Percentiles rank a stretch among this genome's conserved stretches.
phyloP scores from a whole-genome alignment of 2,797 vertebrate genomes.

The Crenichthys baileyi region DNA sequence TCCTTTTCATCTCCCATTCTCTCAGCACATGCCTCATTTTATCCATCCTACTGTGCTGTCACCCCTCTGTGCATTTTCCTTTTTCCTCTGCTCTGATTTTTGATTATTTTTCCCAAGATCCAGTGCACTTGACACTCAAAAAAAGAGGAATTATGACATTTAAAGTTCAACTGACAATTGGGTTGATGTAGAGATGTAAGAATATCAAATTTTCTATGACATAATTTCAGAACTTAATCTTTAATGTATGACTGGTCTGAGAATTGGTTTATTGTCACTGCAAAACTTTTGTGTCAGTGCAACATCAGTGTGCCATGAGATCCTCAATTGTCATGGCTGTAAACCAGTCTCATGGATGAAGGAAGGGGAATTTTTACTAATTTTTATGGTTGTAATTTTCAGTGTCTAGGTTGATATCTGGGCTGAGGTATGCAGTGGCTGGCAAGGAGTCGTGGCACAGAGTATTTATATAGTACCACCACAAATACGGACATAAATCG shows the following conservation, averaged over 20 bases:
- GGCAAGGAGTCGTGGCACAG: not conserved
- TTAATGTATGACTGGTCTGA: slow-evolving; percentile 6
- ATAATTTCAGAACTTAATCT: slow-evolving; percentile 15
- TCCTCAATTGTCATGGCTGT: slow-evolving; percentile 41
- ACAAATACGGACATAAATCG: not conserved
- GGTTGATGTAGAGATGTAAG: slow-evolving; percentile 19
- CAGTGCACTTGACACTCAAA: not conserved
- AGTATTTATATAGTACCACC: not conserved
- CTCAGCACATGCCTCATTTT: slow-evolving; percentile 48
- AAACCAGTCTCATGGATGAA: not conserved
- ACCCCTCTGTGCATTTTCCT: slow-evolving; percentile 4
- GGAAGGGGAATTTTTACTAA: no score
- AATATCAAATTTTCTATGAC: slow-evolving; percentile 8
- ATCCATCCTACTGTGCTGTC: slow-evolving; percentile 31
- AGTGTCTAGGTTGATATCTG: no score
- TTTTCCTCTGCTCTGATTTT: not conserved
- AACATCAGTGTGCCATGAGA: slow-evolving; percentile 28
- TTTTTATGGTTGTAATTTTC: not conserved
- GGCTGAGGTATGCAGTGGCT: no score
- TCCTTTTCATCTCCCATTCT: slow-evolving; percentile 36
- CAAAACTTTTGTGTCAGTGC: slow-evolving; percentile 43
- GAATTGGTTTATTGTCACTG: slow-evolving; percentile 36
- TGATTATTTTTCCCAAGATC: not conserved
- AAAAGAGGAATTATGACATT: slow-evolving; percentile 18
- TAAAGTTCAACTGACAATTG: slow-evolving; percentile 23